A percentile compares a stretch with the other conserved stretches of the same genome.
Evolutionary conservation across 2,888 invertebrate genomes (phyloP).

Genomic region (Ecdyonurus torrentis): DNA sequence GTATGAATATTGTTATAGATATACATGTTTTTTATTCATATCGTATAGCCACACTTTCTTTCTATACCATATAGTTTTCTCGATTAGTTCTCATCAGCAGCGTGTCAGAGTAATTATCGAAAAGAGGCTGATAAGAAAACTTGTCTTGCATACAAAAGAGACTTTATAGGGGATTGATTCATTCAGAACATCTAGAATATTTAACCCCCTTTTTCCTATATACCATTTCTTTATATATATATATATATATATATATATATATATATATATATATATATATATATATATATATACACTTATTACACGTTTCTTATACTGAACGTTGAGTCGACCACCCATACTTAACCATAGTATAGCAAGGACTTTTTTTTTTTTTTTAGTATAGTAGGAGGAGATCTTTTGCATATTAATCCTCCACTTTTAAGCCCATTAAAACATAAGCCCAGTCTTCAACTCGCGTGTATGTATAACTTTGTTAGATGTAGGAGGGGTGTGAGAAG

Average conservation of each 20-base stretch:
- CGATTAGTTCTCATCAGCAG: background rate
- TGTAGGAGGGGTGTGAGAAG: background rate
- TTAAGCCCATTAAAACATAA: conserved; percentile 8
- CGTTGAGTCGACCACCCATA: background rate
- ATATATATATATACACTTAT: no score
- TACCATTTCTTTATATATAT: no score
- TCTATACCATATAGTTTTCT: no score
- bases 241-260: no score
- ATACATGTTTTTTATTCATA: no score
- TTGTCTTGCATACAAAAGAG: background rate
- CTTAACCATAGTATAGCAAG: no score
- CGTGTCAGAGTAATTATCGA: background rate
- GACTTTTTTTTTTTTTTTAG: background rate
- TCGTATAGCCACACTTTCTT: no score
- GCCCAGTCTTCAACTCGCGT: background rate
- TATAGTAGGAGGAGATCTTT: background rate
- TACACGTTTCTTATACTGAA: background rate
- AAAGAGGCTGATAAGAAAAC: background rate
- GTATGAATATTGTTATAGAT: no score
- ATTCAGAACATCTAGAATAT: no score
- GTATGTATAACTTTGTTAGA: background rate
- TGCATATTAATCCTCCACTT: conserved; percentile 8
- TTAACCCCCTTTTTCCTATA: background rate
- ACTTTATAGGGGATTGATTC: background rate
- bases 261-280: no score